phyloP scores from a whole-genome alignment of 2,888 invertebrate genomes.

The Watsonalla cultraria region DNA sequence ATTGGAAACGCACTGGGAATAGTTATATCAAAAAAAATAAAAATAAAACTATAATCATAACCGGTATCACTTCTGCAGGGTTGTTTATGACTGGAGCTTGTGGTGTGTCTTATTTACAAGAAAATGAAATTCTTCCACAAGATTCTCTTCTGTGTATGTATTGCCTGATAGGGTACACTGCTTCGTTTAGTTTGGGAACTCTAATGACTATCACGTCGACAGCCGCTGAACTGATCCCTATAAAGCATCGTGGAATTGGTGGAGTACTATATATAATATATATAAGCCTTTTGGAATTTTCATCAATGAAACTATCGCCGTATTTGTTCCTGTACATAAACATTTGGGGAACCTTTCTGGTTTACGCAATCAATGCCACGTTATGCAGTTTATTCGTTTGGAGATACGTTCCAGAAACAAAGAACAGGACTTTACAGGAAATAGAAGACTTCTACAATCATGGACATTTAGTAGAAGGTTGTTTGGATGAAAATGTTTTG shows the following conservation, averaged over 20 bases:
- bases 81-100: neutral
- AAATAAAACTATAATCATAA: neutral
- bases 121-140: slow-evolving; percentile 3
- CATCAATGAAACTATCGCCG: too few relatives aligned
- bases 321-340: too few relatives aligned
- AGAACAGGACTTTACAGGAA: too few relatives aligned
- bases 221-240: slow-evolving; percentile 15
- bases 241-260: neutral
- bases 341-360: too few relatives aligned
- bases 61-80: neutral
- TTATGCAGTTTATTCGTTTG: too few relatives aligned
- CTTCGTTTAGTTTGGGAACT: slow-evolving; percentile 12
- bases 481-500: too few relatives aligned
- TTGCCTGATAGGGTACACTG: slow-evolving; percentile 11
- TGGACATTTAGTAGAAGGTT: too few relatives aligned
- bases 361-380: too few relatives aligned
- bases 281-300: neutral
- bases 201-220: slow-evolving; percentile 9
- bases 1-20: slow-evolving; percentile 7
- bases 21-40: neutral
- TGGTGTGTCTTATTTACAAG: neutral
- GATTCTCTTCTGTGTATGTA: slow-evolving; percentile 13
- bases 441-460: too few relatives aligned
- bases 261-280: neutral
- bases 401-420: too few relatives aligned